Evolutionary conservation across 2,888 invertebrate genomes (phyloP).

Genomic region (Fragum fragum): DNA sequence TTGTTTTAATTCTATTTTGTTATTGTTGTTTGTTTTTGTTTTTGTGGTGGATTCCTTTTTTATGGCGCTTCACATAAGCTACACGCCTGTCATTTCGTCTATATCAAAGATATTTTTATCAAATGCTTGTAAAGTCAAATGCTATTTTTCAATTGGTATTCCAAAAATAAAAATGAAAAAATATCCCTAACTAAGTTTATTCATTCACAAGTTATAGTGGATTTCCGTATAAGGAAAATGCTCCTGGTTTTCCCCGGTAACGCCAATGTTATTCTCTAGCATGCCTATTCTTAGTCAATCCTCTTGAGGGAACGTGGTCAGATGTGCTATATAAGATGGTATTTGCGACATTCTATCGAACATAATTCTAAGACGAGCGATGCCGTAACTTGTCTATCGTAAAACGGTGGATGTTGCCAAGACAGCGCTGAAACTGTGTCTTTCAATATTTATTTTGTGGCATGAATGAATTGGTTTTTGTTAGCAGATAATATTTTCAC

Average conservation of each 20-base stretch:
- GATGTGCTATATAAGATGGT: conserved; percentile 12
- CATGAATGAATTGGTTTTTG: background rate
- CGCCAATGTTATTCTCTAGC: background rate
- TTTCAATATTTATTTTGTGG: background rate
- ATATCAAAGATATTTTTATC: too few species aligned
- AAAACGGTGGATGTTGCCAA: background rate
- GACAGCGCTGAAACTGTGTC: background rate
- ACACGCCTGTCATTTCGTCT: too few species aligned
- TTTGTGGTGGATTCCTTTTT: too few species aligned
- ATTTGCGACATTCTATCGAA: conserved; percentile 5
- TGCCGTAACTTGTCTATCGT: conserved; percentile 9
- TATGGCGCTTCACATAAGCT: too few species aligned
- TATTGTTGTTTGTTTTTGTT: too few species aligned
- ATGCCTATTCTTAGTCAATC: conserved; percentile 21
- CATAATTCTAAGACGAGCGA: conserved; percentile 8
- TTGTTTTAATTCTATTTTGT: too few species aligned
- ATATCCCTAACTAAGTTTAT: too few species aligned
- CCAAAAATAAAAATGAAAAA: too few species aligned
- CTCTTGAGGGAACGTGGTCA: background rate
- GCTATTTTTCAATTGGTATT: too few species aligned
- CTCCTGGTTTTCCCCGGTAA: background rate
- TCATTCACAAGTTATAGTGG: too few species aligned
- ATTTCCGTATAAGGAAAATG: conserved; percentile 19
- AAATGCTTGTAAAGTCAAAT: too few species aligned
- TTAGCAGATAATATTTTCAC: background rate